These are phyloP conservation scores for Netelia fuscicornis DNA, from an alignment of 2,888 invertebrate genomes.

Conservation along the genomic window DNA sequence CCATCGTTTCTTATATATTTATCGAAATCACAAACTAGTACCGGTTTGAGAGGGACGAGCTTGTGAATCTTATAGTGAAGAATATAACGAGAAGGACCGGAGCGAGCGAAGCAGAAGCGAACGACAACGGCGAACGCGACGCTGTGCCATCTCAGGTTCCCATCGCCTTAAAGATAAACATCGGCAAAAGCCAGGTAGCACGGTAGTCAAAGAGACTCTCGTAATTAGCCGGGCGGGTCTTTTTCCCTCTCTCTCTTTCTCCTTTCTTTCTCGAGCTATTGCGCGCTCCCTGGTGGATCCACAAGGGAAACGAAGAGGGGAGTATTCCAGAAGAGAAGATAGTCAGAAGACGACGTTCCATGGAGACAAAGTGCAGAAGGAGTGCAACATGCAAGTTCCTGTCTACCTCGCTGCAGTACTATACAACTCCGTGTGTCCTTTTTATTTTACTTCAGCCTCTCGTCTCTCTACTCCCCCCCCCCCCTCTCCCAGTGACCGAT, in stretches of 20 bases:
- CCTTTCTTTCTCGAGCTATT: conserved; percentile 65
- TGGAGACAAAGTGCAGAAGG: conserved; percentile 42
- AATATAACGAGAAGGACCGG: conserved; percentile 65
- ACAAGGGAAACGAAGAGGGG: conserved; percentile 70
- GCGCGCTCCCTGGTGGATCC: conserved; percentile 56
- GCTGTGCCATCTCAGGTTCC: conserved; percentile 77
- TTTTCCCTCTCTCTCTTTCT: conserved; percentile 52
- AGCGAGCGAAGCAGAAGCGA: conserved; percentile 40
- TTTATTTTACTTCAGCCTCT: conserved; percentile 36
- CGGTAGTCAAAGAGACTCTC: conserved; percentile 79
- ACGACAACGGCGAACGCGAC: conserved; percentile 71
- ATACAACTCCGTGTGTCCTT: conserved; percentile 26
- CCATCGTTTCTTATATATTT: conserved; percentile 34
- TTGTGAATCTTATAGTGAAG: conserved; percentile 46
- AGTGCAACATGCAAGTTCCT: conserved; percentile 48
- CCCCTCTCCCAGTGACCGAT: conserved; percentile 63
- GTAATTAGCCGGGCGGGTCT: conserved; percentile 80
- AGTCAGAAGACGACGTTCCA: conserved; percentile 50
- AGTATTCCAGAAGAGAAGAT: conserved; percentile 64
- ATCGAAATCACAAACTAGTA: conserved; percentile 30
- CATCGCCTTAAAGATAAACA: conserved; percentile 81
- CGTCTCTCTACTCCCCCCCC: conserved; percentile 44
- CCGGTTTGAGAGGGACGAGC: conserved; percentile 48
- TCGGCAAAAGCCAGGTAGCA: conserved; percentile 75
- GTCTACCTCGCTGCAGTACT: conserved; percentile 31